Evolutionary conservation across 2,113 vertebrate genomes (phyloP), one percentile per base, ranked within the genome.

Genomic region (Calcarius ornatus): DNA sequence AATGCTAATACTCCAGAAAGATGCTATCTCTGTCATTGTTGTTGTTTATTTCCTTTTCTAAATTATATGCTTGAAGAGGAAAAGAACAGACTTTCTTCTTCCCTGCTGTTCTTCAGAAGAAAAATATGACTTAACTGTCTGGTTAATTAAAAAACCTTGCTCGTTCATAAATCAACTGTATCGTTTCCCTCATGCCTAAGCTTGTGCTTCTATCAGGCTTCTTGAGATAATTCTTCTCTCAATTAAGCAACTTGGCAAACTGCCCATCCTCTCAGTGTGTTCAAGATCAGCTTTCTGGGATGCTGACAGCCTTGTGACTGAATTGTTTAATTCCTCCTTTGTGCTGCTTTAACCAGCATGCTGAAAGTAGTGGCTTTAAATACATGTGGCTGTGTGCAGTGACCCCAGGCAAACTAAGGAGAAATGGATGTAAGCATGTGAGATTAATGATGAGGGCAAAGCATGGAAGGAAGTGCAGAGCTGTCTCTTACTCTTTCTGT

Each of bases 251-350:
- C 81, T 94, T 95, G 94, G 82, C 83, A 90, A 77, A 27, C 63
- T 95, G 82, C 88, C 87, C 82, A 85, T 90, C 53, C 78, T 94
- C 95, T 93, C 82, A 86, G 19, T 83, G 37, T 94, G 71, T 94
- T 96, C 94, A 80, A 47, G 78, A 90, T 94, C 85, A 43, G 85
- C 92, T 96, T 95, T 93, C 90, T 94, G 94, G 82, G 94, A 95
- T 93, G 90, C 88, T 90, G 88, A 86, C 94, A 86, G 93, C 95
- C 93, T 96, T 96, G 92, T 97, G 94, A 96, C 92, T 60, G 90
- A 94, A 81, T 94, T 96, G 93, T 97, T 96, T 94, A 94, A 94
- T 96, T 96, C 94, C 60, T 94, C 56, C 88, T 95, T 96, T 96
- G 93, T 96, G 82, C 88, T 50, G 88, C 76, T 91, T 94, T 94